These are phyloP conservation scores for Ochropleura leucogaster DNA, from an alignment of 2,888 invertebrate species.

Conservation along the genomic window DNA sequence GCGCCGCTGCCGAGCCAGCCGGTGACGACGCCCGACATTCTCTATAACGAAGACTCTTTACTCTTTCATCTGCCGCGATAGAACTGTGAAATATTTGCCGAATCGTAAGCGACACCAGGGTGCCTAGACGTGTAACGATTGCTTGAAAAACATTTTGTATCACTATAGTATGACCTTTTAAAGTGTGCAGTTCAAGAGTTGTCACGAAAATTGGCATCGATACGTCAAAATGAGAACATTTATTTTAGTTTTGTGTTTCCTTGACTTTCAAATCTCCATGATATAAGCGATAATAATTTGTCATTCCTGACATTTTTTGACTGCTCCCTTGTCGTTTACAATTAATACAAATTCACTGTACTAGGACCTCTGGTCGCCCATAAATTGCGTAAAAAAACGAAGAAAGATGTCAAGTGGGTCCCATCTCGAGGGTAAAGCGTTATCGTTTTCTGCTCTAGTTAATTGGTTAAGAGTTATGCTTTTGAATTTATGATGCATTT, in stretches of 20 bases:
- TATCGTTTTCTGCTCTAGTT: slow-evolving; percentile 11
- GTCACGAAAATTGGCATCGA: too few species aligned
- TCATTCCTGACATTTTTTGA: background rate
- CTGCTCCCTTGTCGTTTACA: background rate
- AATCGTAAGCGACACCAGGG: background rate
- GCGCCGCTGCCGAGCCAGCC: slow-evolving; percentile 77
- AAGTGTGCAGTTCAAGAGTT: too few species aligned
- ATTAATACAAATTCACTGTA: background rate
- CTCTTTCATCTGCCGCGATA: slow-evolving; percentile 9
- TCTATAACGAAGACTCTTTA: slow-evolving; percentile 13
- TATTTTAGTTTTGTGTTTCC: too few species aligned
- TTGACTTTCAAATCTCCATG: background rate
- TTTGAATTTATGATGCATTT: slow-evolving; percentile 29
- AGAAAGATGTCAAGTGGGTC: background rate
- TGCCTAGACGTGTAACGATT: background rate
- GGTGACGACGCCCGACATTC: slow-evolving; percentile 74
- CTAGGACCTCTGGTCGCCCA: background rate
- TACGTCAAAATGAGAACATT: too few species aligned
- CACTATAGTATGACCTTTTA: background rate
- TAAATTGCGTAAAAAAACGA: background rate
- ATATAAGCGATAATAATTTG: background rate
- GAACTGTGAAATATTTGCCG: background rate
- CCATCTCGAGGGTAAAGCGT: slow-evolving; percentile 5
- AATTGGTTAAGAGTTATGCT: slow-evolving; percentile 2
- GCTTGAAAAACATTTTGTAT: background rate